Evolutionary conservation across 2,888 invertebrate genomes (phyloP), one percentile per base, ranked within the genome.

Genomic region (Baronia brevicornis): DNA sequence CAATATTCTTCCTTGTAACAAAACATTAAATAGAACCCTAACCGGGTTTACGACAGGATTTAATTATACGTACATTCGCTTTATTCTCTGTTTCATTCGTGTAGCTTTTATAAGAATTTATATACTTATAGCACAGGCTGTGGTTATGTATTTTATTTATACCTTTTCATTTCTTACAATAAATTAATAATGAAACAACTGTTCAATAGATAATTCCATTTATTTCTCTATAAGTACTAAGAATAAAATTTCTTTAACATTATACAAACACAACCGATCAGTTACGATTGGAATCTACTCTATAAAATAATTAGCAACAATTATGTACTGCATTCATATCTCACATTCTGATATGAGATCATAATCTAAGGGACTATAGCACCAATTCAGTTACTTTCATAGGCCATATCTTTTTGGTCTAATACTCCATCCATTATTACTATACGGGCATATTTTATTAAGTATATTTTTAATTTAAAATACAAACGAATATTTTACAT

Each of bases 331-430:
- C 65, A 54, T 54, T 47, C 64, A 48, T 47, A 50, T 68, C 68
- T 71, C 74, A 66, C 65, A 63, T 56, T 55, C 60, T 72, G 79
- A 77, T 80, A 79, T 73, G 82, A 84, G 80, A 80, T 80, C 80
- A 78, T 68, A 62, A 64, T 71, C 74, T 80, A 75, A 49, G 65
- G 58, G 63, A 70, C 69, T 79, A 78, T 82, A 84, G 84, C 84
- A 84, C 84, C 84, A 77, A 66, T 71, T 71, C 75, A 70, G 67
- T 82, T 82, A 73, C 79, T 55, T 64, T 74, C 74, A 62, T 79
- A 82, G 82, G 82, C 82, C 82, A 73, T 82, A 49, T 61, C 60
- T 63, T 66, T 75, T 82, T 82, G 82, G 82, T 82, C 82, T 82
- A 75, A 65, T 60, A 52, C 50, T 54, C 60, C 44, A 46, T 54